Conservation (phyloP, 2,888 invertebrate genomes). For the Macrophya alboannulata region DNA sequence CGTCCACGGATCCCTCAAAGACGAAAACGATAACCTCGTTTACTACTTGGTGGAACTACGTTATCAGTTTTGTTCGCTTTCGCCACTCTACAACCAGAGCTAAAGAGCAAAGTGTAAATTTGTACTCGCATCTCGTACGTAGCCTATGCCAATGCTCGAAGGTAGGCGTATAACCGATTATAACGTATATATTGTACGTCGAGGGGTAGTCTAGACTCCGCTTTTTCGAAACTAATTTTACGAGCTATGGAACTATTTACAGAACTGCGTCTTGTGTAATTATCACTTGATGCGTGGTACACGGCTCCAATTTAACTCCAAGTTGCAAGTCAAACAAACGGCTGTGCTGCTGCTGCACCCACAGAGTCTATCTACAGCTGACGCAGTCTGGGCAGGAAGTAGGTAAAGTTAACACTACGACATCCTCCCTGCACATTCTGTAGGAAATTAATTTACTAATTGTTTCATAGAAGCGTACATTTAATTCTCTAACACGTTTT, state of each 20-base stretch:
- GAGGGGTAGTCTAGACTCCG: neutral
- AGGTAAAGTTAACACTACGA: conserved; percentile 32
- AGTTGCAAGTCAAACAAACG: conserved; percentile 46
- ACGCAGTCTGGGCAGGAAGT: conserved; percentile 45
- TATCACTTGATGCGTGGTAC: conserved; percentile 42
- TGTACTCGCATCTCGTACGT: neutral
- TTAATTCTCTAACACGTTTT: neutral
- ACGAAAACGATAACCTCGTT: conserved; percentile 53
- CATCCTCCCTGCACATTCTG: conserved; percentile 9
- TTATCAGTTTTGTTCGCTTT: conserved; percentile 48
- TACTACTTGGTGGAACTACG: conserved; percentile 48
- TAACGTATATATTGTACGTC: neutral
- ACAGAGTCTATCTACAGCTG: conserved; percentile 37
- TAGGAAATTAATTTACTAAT: conserved; percentile 40
- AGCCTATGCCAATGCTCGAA: neutral
- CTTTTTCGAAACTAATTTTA: neutral
- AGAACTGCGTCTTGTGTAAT: conserved; percentile 44
- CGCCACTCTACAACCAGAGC: conserved; percentile 27
- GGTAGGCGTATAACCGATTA: neutral
- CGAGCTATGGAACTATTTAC: conserved; percentile 30
- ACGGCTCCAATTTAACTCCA: conserved; percentile 41
- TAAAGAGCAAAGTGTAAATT: conserved; percentile 51
- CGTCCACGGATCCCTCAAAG: conserved; percentile 49
- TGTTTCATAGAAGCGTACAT: conserved; percentile 20
- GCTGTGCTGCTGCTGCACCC: neutral